Conservation (phyloP, 2,113 vertebrate species). For the Chloebia gouldiae region DNA sequence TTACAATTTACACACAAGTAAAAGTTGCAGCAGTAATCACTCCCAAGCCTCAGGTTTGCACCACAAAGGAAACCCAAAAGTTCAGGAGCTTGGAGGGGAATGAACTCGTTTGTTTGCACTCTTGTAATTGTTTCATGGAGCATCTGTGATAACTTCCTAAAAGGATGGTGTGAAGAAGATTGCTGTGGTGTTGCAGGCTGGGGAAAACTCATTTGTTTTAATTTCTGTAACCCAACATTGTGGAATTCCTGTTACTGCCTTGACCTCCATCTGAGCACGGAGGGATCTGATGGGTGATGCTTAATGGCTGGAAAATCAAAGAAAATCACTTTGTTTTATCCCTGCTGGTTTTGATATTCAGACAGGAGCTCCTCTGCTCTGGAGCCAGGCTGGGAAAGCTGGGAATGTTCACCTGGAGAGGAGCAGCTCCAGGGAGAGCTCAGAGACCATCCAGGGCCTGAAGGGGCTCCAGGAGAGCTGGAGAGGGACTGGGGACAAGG, state of each 20-base stretch:
- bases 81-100: background rate
- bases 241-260: background rate
- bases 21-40: background rate
- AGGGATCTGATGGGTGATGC: background rate
- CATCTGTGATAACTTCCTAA: background rate
- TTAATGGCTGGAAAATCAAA: background rate
- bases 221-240: background rate
- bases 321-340: background rate
- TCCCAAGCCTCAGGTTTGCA: background rate
- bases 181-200: background rate
- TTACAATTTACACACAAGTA: background rate
- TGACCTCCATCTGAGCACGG: background rate
- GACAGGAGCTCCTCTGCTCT: background rate
- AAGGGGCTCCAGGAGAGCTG: background rate
- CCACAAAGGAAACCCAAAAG: background rate
- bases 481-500: background rate
- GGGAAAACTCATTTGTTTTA: background rate
- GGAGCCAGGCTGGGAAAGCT: background rate
- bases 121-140: background rate
- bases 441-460: fast-evolving
- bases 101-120: background rate
- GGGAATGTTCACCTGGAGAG: fast-evolving
- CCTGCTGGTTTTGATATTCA: background rate
- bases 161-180: background rate
- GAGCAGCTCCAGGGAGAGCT: background rate